A percentile compares a stretch with the other conserved stretches of the same genome.
phyloP scores from a whole-genome alignment of 2,888 invertebrate species.

The Drosophila recens region DNA sequence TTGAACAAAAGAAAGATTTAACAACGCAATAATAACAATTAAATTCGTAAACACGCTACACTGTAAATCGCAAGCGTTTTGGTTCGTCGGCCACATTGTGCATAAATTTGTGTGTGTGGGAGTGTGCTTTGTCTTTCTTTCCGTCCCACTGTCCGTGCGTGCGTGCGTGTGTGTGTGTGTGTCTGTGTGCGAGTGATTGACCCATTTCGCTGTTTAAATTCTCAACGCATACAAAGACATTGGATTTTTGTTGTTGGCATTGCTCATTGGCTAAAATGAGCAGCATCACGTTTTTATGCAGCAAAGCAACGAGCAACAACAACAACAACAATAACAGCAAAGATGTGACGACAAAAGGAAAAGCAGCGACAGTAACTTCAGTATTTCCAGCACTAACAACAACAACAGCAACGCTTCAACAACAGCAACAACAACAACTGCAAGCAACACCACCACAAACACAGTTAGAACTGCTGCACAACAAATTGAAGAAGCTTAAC shows the following conservation, averaged over 20 bases:
- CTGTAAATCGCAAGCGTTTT: slow-evolving; percentile 22
- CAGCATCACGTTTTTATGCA: slow-evolving; percentile 80
- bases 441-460: slow-evolving; percentile 25
- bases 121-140: slow-evolving; percentile 23
- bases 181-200: slow-evolving; percentile 62
- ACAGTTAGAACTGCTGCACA: slow-evolving; percentile 39
- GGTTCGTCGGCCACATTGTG: slow-evolving; percentile 11
- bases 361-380: slow-evolving; percentile 25
- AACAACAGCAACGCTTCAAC: slow-evolving; percentile 39
- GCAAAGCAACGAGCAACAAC: slow-evolving; percentile 52
- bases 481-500: slow-evolving; percentile 69
- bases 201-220: slow-evolving; percentile 62
- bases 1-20: slow-evolving; percentile 39
- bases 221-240: slow-evolving; percentile 25
- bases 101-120: slow-evolving; percentile 27
- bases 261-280: slow-evolving; percentile 61
- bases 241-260: slow-evolving; percentile 33
- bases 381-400: slow-evolving; percentile 48
- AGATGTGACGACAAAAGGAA: slow-evolving; percentile 47
- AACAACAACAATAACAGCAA: slow-evolving; percentile 24
- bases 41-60: slow-evolving; percentile 30
- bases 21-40: slow-evolving; percentile 33
- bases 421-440: slow-evolving; percentile 36
- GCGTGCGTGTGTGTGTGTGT: slow-evolving; percentile 26
- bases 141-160: slow-evolving; percentile 13